Evolutionary conservation across 2,797 vertebrate species (phyloP).

Genomic region (Leptodactylus fallax): DNA sequence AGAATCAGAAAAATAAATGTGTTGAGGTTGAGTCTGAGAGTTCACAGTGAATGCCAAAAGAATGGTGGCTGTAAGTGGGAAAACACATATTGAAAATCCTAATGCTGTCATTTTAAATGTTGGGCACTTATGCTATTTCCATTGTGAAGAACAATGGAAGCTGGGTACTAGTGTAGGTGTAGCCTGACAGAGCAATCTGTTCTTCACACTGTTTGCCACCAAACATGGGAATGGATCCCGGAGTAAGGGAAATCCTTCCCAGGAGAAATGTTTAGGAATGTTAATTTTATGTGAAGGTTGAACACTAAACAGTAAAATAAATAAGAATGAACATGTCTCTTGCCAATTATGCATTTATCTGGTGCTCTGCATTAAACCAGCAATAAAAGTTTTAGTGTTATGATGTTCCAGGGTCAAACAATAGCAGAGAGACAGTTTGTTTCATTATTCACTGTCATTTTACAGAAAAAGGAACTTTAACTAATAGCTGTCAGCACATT

Average conservation of each 20-base stretch:
- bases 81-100: too few species aligned
- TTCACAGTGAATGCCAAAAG: too few species aligned
- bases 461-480: conserved; percentile 56
- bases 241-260: conserved; percentile 20
- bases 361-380: conserved; percentile 49
- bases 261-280: conserved; percentile 20
- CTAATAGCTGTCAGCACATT: conserved; percentile 49
- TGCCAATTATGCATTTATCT: conserved; percentile 45
- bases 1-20: too few species aligned
- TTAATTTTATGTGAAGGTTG: conserved; percentile 36
- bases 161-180: too few species aligned
- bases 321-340: conserved; percentile 38
- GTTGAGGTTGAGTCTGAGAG: too few species aligned
- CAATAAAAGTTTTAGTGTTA: conserved; percentile 53
- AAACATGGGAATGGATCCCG: background rate
- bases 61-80: too few species aligned
- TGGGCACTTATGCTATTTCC: too few species aligned
- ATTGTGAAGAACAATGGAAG: too few species aligned
- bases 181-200: background rate
- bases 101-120: too few species aligned
- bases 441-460: conserved; percentile 59
- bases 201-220: background rate
- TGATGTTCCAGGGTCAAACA: conserved; percentile 59
- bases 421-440: conserved; percentile 27
- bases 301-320: conserved; percentile 43